Evolutionary conservation across 1,140 invertebrate species (phyloP).

Genomic region (Gryllus bimaculatus): DNA sequence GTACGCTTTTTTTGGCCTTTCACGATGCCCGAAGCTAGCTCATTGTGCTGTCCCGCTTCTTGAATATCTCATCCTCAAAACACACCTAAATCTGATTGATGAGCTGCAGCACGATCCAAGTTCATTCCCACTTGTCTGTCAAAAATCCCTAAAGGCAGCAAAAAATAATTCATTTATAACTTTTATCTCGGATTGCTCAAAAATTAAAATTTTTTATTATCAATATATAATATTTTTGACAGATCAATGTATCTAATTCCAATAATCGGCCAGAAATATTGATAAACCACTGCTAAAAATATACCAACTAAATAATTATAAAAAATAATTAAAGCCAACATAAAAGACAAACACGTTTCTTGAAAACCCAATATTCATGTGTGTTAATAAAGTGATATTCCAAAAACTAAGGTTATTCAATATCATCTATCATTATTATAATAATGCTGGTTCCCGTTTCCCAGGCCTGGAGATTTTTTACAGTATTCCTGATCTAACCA

Average conservation of each 20-base stretch:
- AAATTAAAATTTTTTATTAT: no score
- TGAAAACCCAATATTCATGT: background rate
- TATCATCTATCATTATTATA: no score
- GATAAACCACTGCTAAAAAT: background rate
- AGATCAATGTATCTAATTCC: no score
- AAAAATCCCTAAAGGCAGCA: constrained; percentile 68
- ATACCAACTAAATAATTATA: background rate
- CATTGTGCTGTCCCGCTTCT: constrained; percentile 76
- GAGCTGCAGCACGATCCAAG: constrained; percentile 82
- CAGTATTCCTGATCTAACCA: no score
- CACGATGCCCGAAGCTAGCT: constrained; percentile 67
- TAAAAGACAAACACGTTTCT: background rate
- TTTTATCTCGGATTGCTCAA: no score
- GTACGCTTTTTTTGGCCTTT: constrained; percentile 52
- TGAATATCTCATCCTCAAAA: constrained; percentile 97
- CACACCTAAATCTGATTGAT: constrained; percentile 92
- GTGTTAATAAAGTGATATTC: no score
- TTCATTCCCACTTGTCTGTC: constrained; percentile 90
- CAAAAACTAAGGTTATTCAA: no score
- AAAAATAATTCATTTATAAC: background rate
- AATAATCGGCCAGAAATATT: background rate
- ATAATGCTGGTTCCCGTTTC: no score
- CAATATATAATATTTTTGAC: no score
- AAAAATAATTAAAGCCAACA: background rate
- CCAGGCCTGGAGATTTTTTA: no score